phyloP scores from a whole-genome alignment of 2,113 vertebrate species.

The Hystrix cristata region DNA sequence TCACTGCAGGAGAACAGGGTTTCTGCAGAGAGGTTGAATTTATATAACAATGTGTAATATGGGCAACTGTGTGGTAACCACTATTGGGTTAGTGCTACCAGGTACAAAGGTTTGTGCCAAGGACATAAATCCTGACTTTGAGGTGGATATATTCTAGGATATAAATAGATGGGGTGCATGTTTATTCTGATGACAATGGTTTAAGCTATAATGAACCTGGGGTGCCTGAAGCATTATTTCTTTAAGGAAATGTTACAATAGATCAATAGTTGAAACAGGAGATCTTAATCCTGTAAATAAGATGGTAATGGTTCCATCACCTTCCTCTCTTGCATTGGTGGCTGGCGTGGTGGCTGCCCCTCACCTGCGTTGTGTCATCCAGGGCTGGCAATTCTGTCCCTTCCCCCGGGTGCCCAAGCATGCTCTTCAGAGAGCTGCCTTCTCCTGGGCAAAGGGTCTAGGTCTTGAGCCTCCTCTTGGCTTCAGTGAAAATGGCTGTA shows the following conservation, averaged over 20 bases:
- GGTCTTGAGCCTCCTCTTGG: background rate
- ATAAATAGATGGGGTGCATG: background rate
- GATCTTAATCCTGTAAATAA: background rate
- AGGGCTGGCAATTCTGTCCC: background rate
- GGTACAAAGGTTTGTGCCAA: background rate
- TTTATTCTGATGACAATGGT: background rate
- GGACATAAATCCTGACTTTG: background rate
- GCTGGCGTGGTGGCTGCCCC: fast-evolving
- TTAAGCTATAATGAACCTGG: background rate
- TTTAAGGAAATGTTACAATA: background rate
- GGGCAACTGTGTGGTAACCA: background rate
- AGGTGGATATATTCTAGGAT: background rate
- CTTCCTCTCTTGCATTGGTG: background rate
- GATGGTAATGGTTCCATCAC: fast-evolving
- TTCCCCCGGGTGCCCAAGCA: background rate
- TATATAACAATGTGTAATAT: background rate
- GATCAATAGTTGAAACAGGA: background rate
- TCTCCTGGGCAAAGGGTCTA: background rate
- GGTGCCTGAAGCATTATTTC: background rate
- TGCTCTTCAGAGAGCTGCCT: background rate
- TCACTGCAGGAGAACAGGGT: background rate
- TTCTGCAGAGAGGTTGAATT: constrained; percentile 1
- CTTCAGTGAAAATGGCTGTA: background rate
- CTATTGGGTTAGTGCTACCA: background rate
- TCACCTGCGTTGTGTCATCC: no score